Percentiles rank a stretch among this genome's conserved stretches.
Conservation (phyloP, 1,140 invertebrate species). For the Drosophila willistoni region DNA sequence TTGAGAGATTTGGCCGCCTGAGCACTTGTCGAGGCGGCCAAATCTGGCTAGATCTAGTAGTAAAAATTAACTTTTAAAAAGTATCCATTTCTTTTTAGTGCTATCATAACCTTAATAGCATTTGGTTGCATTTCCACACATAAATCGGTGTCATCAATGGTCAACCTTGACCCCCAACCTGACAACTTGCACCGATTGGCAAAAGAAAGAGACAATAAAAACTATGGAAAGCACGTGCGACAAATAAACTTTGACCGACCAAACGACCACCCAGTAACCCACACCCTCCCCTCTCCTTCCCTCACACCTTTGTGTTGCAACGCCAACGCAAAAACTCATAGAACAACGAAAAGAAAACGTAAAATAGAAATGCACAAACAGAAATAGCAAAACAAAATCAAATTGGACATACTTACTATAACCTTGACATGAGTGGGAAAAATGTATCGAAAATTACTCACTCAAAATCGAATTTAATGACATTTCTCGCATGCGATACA, state of each 20-base stretch:
- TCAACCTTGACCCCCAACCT: conserved; percentile 48
- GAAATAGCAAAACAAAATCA: conserved; percentile 53
- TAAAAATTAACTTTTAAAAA: no score
- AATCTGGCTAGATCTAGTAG: no score
- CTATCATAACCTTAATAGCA: neutral
- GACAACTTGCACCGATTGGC: conserved; percentile 27
- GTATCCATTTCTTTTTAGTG: neutral
- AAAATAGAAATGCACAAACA: conserved; percentile 37
- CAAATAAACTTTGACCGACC: conserved; percentile 24
- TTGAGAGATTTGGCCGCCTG: no score
- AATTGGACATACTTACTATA: conserved; percentile 37
- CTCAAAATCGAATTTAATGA: conserved; percentile 6
- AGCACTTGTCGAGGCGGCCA: no score
- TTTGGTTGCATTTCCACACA: neutral
- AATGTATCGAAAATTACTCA: conserved; percentile 25
- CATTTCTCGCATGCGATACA: conserved; percentile 71
- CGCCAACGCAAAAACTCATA: conserved; percentile 51
- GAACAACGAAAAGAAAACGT: conserved; percentile 19
- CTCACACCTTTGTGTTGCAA: neutral
- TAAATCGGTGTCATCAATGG: conserved; percentile 1
- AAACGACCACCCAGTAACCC: neutral
- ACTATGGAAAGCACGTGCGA: conserved; percentile 43
- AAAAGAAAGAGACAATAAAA: conserved; percentile 13
- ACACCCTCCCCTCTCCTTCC: neutral
- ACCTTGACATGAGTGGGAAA: conserved; percentile 51